A percentile compares a stretch with the other conserved stretches of the same genome.
phyloP scores from a whole-genome alignment of 1,140 invertebrate species.

The Colletes gigas region DNA sequence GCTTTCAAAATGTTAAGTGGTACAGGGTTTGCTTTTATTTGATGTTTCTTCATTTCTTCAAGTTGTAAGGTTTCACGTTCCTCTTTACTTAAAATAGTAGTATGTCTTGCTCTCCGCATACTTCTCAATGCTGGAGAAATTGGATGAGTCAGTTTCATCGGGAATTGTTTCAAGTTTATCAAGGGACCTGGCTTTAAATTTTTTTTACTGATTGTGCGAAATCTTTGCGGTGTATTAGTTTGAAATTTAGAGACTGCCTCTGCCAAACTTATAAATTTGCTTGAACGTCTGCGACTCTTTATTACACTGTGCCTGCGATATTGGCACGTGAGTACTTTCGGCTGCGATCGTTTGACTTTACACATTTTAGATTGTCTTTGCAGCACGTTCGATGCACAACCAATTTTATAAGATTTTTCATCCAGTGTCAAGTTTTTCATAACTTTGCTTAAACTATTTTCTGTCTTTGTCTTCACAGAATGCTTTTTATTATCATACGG shows the following conservation, averaged over 20 bases:
- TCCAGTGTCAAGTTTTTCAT: conserved; percentile 65
- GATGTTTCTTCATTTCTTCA: conserved; percentile 72
- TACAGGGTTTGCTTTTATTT: conserved; percentile 72
- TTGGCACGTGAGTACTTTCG: conserved; percentile 49
- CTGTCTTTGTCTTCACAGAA: conserved; percentile 56
- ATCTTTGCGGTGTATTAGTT: conserved; percentile 77
- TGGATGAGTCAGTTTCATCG: conserved; percentile 73
- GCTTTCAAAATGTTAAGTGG: conserved; percentile 58
- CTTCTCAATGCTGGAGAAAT: conserved; percentile 77
- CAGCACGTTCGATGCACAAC: conserved; percentile 50
- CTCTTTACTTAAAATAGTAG: conserved; percentile 65
- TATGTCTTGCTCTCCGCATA: conserved; percentile 70
- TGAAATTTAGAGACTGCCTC: conserved; percentile 79
- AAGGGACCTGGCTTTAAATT: conserved; percentile 55
- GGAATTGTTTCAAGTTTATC: conserved; percentile 48
- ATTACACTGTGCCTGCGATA: conserved; percentile 55
- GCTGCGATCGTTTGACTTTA: conserved; percentile 25
- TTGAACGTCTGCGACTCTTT: conserved; percentile 41
- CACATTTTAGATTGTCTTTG: conserved; percentile 33
- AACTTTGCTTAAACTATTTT: conserved; percentile 65
- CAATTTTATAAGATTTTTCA: conserved; percentile 35
- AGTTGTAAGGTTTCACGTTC: conserved; percentile 73
- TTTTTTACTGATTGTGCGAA: conserved; percentile 67
- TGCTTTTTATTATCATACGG: conserved; percentile 57
- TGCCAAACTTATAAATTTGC: conserved; percentile 77